Evolutionary conservation across 2,888 invertebrate genomes (phyloP), one percentile per base, ranked within the genome.

Genomic region (Oithona nana): DNA sequence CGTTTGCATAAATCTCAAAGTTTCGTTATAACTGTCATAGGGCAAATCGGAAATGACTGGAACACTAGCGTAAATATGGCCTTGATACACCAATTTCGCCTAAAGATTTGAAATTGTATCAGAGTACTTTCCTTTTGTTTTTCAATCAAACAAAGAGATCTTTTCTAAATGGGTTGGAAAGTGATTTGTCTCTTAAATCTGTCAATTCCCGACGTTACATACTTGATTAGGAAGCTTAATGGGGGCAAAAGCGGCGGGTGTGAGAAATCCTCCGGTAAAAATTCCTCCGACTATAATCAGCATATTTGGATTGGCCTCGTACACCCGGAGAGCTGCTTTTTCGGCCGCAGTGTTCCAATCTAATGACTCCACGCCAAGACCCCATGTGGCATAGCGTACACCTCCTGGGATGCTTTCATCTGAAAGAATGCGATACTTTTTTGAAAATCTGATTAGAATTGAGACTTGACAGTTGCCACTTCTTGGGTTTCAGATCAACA

Each of bases 41-140:
- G 56, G 56, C 24, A 56, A 28, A 56, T 56, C 56, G 28, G 56
- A 56, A 6, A 56, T 56, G n/a, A 56, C 26, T 56, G 56, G 56
- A 6, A 39, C 39, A 39, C 8, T 39, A 6, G 39, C 39, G 39
- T 39, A 39, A 16, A 39, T 11, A 39, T 39, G 39, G 16, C 39
- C 39, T 39, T 39, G 39, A 16, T 39, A 39, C 39, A 39, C 39
- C 39, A 39, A 39, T 39, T 39, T 39, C 39, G 39, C 6, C 39
- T 39, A 16, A 39, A 39, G n/a, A n/a, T n/a, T n/a, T n/a, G n/a
- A n/a, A n/a, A n/a, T n/a, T n/a, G n/a, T n/a, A n/a, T n/a, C n/a
- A n/a, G n/a, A n/a, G n/a, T 16, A 16, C 39, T 39, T 39, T 16
- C 39, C 16, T 39, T 16, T 39, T 39, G 6, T 11, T 39, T 11